These are phyloP conservation scores for Hypotaenidia philippensis DNA, from an alignment of 2,797 vertebrate genomes.

Conservation along the genomic window DNA sequence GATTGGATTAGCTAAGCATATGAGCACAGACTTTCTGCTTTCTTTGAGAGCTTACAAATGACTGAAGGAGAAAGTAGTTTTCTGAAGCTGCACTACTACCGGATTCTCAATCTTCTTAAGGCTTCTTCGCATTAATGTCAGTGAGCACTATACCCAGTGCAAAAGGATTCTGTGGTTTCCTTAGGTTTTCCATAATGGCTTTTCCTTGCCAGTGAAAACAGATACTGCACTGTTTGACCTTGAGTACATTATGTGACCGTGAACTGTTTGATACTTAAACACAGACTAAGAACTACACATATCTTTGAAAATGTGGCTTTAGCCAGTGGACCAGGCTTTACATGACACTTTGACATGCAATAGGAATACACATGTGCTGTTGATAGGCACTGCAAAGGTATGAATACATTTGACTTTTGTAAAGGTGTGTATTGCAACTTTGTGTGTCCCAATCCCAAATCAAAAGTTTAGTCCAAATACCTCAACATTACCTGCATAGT, in stretches of 20 bases:
- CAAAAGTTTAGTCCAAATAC: not conserved
- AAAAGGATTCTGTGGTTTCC: not conserved
- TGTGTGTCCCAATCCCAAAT: not conserved
- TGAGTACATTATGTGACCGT: slow-evolving; percentile 41
- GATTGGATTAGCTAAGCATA: not conserved
- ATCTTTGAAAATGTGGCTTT: not conserved
- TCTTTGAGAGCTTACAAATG: not conserved
- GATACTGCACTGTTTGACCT: slow-evolving; percentile 14
- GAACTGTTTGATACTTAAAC: slow-evolving; percentile 25
- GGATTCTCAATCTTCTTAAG: not conserved
- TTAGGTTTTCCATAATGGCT: slow-evolving; percentile 12
- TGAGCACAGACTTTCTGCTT: not conserved
- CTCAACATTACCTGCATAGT: not conserved
- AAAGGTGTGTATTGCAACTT: not conserved
- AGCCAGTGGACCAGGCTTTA: not conserved
- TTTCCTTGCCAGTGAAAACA: slow-evolving; percentile 57
- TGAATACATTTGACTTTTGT: not conserved
- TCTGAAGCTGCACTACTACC: not conserved
- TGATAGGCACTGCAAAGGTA: not conserved
- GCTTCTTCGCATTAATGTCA: not conserved
- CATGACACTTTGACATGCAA: not conserved
- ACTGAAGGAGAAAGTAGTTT: not conserved
- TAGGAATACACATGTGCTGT: not conserved
- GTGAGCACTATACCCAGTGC: not conserved
- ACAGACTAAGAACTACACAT: not conserved